Base-by-base conservation (phyloP, 2,113 vertebrate species). In the Anser brachyrhynchus region DNA sequence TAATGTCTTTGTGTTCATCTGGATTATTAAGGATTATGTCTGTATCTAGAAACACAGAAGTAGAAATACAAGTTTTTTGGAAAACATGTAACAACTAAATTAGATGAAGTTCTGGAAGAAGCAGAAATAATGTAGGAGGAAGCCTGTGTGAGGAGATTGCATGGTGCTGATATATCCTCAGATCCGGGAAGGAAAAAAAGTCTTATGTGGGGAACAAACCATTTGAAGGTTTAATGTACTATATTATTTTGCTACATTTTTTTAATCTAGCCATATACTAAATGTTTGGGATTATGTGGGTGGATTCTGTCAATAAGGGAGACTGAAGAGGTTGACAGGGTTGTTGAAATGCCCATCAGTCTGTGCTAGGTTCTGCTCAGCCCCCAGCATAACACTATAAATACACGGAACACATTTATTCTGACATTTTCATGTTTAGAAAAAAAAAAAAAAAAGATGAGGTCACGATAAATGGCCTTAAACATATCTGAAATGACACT, bases 141-240 rank as follows among this genome's bases (percentile, higher is more conserved):
- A 84, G 44, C 28, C n/a, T 0, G 0, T 17, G 19, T 14, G 19
- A 84, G 77, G 59, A 67, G 44, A 28, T 21, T 76, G 20, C 29
- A 14, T 19, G 26, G 20, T 52, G 35, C 71, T 90, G 67, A 65
- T 49, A 35, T 59, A 86, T 2, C 17, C 13, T 80, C 61, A 71
- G n/a, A 52, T 77, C 37, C 64, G 28, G 43, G 17, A 64, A 39
- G 54, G 49, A 51, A 52, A 73, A 55, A 57, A 55, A 61, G 28
- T 11, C 15, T 95, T 0, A 0, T 12, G 1, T 1, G 1, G 39
- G 44, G 23, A 77, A 15, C 37, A 80, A 55, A 89, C 49, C 11
- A 9, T 67, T 37, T 17, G 28, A 52, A 85, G 19, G 33, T 85
- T 22, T 58, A 80, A 28, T 25, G 37, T 43, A 28, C 43, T 33